Percentiles rank a stretch among this genome's conserved stretches.
These are phyloP conservation scores for Tricholauxania praeusta DNA, from an alignment of 2,888 invertebrate genomes.

Conservation along the genomic window DNA sequence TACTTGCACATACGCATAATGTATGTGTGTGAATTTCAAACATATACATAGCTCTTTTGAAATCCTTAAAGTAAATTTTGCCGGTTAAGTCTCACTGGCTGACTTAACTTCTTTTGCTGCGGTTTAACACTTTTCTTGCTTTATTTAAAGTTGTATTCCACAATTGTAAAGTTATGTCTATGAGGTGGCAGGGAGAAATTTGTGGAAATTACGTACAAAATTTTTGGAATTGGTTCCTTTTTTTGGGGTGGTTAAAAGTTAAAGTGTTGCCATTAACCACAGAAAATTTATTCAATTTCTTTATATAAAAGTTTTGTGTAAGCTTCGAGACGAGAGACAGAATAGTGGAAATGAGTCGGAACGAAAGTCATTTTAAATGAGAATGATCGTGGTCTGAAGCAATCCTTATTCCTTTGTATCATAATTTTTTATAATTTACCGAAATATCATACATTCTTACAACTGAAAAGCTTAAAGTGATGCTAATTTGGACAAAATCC, in stretches of 20 bases:
- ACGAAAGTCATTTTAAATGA: no score
- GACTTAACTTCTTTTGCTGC: not conserved
- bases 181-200: not conserved
- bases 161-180: not conserved
- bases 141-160: not conserved
- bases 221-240: not conserved
- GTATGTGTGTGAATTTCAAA: not conserved
- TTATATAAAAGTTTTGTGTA: no score
- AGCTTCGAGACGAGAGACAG: no score
- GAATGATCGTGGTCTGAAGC: no score
- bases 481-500: no score
- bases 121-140: conserved; percentile 8
- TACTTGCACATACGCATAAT: not conserved
- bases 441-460: no score
- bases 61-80: conserved; percentile 4
- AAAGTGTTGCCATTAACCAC: not conserved
- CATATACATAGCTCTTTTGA: not conserved
- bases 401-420: no score
- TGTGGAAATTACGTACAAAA: conserved; percentile 1
- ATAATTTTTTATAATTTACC: no score
- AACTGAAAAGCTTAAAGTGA: no score
- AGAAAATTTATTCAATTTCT: not conserved
- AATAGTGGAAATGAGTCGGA: no score
- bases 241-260: not conserved
- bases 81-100: not conserved